phyloP scores from a whole-genome alignment of 2,888 invertebrate species.

The Epinotia brunnichana region DNA sequence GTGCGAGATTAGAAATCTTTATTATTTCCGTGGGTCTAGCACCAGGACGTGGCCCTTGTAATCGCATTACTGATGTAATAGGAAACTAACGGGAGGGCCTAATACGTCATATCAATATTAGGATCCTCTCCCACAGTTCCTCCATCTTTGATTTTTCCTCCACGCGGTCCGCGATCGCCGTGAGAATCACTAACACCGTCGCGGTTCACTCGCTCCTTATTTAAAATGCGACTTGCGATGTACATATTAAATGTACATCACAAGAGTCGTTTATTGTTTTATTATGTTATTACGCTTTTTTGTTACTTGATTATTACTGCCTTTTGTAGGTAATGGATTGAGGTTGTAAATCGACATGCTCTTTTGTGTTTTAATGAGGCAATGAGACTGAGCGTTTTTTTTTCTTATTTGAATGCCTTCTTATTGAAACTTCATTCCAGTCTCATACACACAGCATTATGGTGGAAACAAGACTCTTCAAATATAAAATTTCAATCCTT shows the following conservation, averaged over 20 bases:
- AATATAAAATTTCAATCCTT: too few species aligned
- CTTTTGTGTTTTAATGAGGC: neutral
- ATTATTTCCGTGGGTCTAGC: slow-evolving; percentile 10
- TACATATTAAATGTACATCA: slow-evolving; percentile 30
- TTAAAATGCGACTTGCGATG: slow-evolving; percentile 40
- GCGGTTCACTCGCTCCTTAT: slow-evolving; percentile 70
- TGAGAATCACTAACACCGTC: slow-evolving; percentile 72
- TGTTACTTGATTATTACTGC: slow-evolving; percentile 17
- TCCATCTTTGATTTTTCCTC: slow-evolving; percentile 39
- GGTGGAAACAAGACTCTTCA: too few species aligned
- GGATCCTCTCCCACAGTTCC: slow-evolving; percentile 62
- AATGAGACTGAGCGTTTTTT: neutral
- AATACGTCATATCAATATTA: slow-evolving; percentile 48
- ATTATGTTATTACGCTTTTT: slow-evolving; percentile 22
- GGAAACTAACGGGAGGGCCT: slow-evolving; percentile 47
- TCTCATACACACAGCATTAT: too few species aligned
- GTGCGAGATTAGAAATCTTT: neutral
- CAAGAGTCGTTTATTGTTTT: slow-evolving; percentile 37
- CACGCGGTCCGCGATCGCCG: slow-evolving; percentile 67
- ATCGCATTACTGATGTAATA: slow-evolving; percentile 28
- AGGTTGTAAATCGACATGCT: slow-evolving; percentile 15
- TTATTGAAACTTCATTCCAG: too few species aligned
- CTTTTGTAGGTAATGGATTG: slow-evolving; percentile 11
- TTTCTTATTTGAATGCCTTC: neutral
- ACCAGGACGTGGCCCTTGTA: slow-evolving; percentile 21